Percentiles rank a stretch among this genome's conserved stretches.
Evolutionary conservation across 2,113 vertebrate species (phyloP).

Genomic region (Elephantulus edwardii): DNA sequence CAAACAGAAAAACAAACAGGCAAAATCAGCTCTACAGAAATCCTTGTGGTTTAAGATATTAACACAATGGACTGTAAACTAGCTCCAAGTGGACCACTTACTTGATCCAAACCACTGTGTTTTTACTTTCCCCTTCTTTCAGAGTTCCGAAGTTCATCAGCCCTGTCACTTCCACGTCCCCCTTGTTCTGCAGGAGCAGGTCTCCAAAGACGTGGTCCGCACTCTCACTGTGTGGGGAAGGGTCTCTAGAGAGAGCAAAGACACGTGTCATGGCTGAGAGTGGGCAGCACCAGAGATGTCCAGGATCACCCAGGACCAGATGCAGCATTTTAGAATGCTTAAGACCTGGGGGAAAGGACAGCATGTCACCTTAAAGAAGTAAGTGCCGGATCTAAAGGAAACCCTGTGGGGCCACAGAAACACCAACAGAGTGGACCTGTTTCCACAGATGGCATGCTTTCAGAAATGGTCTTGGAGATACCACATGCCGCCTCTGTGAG

Average conservation of each 20-base stretch:
- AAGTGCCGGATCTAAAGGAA: no score
- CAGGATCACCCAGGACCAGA: no score
- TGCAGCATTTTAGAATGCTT: no score
- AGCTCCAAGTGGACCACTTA: constrained; percentile 82
- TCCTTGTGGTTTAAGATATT: not conserved
- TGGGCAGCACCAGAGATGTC: no score
- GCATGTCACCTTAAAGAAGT: no score
- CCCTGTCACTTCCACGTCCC: constrained; percentile 86
- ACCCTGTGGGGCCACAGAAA: fast-evolving
- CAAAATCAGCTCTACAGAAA: not conserved
- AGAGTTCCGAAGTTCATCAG: constrained; percentile 89
- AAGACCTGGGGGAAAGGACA: not conserved
- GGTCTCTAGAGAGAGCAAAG: constrained; percentile 23
- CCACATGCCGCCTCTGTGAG: no score
- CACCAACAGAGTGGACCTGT: not conserved
- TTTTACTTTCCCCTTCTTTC: constrained; percentile 84
- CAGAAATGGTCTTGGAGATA: not conserved
- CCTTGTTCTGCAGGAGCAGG: constrained; percentile 88
- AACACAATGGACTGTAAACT: no score
- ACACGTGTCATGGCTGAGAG: no score
- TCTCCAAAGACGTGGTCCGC: constrained; percentile 64
- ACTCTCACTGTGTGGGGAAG: not conserved
- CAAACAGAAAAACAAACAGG: not conserved
- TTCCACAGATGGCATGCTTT: no score
- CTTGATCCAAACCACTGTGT: constrained; percentile 90